Base-by-base conservation (phyloP, 2,797 vertebrate species). In the Enteromius thamalakanensis region DNA sequence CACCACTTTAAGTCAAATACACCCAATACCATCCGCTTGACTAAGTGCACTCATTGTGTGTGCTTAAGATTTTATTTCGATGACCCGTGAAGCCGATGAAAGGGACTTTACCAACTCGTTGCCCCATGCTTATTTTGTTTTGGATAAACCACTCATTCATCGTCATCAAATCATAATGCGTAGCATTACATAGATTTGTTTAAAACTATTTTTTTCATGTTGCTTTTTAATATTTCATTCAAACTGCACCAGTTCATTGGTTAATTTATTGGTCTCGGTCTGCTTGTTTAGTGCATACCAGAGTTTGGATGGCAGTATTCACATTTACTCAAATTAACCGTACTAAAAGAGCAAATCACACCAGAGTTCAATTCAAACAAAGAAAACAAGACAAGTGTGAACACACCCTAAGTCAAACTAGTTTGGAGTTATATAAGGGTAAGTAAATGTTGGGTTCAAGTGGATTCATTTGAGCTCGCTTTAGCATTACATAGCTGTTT, bases 401-500 rank as follows among this genome's bases (percentile, higher is more conserved):
- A 58, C 55, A 58, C n/a, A 58, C n/a, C 55, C 55, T 2, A n/a
- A 23, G 4, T 58, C 55, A 58, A 58, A 23, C n/a, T 60, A 4
- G 34, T 60, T 42, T 60, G 21, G 21, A 76, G 17, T 2, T 2
- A 40, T n/a, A 60, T 17, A 15, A 10, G n/a, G 12, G 14, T 26
- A 23, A 60, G 37, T 19, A 55, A 42, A 42, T 23, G 21, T 60
- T 3, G 7, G 4, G 71, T 55, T 55, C 15, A 55, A 14, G 26
- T 58, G 8, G 45, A 26, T 47, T 64, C n/a, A 14, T 62, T 62
- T 42, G 88, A 89, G 90, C 90, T 92, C 88, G 76, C 87, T 87
- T 89, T 90, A 89, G 86, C 87, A 76, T 91, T 86, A 90, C 89
- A 79, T 83, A 87, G 85, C 83, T 81, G 86, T 82, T 21, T 67